phyloP scores from a whole-genome alignment of 2,113 vertebrate species.

The Hoplias malabaricus region DNA sequence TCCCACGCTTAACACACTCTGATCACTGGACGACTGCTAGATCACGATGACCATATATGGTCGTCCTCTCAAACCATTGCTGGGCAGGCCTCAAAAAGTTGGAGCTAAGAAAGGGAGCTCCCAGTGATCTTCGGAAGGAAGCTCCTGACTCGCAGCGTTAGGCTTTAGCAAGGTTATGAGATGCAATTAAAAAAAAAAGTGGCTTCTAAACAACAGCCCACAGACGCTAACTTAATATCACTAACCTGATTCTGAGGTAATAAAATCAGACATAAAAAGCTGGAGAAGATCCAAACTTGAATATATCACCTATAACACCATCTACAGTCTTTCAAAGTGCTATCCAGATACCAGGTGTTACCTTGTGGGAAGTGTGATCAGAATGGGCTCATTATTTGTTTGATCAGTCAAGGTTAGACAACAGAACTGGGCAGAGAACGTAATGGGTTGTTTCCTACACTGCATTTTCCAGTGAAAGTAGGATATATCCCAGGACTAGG shows the following conservation, averaged over 20 bases:
- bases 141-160: not conserved
- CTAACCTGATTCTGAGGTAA: conserved; percentile 7
- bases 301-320: not conserved
- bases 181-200: not conserved
- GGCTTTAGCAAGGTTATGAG: not conserved
- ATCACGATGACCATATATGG: conserved; percentile 41
- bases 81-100: conserved; percentile 1
- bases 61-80: conserved; percentile 18
- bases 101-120: not conserved
- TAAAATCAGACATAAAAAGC: conserved; percentile 12
- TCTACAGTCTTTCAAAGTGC: not conserved
- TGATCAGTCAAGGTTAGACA: too few species aligned
- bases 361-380: not conserved
- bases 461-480: too few species aligned
- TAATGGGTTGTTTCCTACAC: too few species aligned
- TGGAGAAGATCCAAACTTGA: conserved; percentile 23
- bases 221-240: not conserved
- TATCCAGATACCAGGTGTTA: not conserved
- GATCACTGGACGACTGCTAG: conserved; percentile 33
- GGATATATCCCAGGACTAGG: too few species aligned
- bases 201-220: not conserved
- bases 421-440: too few species aligned
- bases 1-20: conserved; percentile 38
- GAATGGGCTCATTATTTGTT: too few species aligned
- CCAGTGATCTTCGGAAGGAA: not conserved